phyloP scores from a whole-genome alignment of 2,888 invertebrate species.

The Trichogramma dendrolimi region DNA sequence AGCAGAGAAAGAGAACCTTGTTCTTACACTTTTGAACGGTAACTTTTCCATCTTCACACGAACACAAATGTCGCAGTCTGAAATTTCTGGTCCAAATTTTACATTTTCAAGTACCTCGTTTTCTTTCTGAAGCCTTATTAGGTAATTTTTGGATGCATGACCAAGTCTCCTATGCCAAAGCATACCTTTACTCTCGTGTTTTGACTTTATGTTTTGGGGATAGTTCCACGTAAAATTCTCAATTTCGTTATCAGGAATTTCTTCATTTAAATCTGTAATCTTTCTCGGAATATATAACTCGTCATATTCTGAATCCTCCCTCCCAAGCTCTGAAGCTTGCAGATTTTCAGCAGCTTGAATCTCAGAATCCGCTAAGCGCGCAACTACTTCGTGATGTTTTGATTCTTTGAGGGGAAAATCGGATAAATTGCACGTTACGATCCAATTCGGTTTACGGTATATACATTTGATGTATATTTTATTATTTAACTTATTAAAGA shows the following conservation, averaged over 20 bases:
- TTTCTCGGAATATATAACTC: background rate
- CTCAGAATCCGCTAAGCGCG: background rate
- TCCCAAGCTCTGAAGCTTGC: background rate
- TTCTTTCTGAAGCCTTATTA: too few species aligned
- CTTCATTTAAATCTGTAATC: background rate
- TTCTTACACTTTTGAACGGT: background rate
- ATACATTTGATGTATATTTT: background rate
- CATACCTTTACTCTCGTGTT: background rate
- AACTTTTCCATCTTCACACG: background rate
- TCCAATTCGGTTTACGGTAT: background rate
- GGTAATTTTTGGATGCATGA: background rate
- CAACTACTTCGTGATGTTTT: background rate
- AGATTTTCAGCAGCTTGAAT: too few species aligned
- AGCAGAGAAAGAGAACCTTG: background rate
- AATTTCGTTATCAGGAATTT: background rate
- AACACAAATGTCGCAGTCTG: background rate
- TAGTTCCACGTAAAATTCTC: background rate
- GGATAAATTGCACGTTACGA: background rate
- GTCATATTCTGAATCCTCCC: background rate
- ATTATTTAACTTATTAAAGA: background rate
- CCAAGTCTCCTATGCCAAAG: background rate
- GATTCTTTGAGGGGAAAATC: background rate
- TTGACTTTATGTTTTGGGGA: too few species aligned
- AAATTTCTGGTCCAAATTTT: background rate
- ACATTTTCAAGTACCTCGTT: background rate